These are phyloP conservation scores for Lochmaea capreae DNA, from an alignment of 2,888 invertebrate genomes.

Conservation along the genomic window DNA sequence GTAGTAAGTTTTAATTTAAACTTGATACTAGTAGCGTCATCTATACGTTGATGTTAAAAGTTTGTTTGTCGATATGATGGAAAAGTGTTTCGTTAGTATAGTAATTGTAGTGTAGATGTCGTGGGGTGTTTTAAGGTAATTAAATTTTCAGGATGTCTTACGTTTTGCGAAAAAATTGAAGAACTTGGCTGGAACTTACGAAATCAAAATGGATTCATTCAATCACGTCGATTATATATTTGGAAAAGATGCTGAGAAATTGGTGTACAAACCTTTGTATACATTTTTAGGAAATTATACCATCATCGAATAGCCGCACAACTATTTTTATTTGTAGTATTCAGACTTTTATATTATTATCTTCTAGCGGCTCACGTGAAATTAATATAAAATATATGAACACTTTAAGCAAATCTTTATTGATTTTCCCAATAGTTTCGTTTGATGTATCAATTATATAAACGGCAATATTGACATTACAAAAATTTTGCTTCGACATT, in stretches of 20 bases:
- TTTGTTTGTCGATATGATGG: not conserved
- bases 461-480: not conserved
- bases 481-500: not conserved
- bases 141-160: conserved; percentile 45
- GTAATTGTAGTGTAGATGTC: too few relatives aligned
- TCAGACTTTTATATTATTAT: not conserved
- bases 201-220: conserved; percentile 73
- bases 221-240: conserved; percentile 81
- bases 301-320: not conserved
- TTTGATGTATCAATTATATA: conserved; percentile 3
- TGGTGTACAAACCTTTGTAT: conserved; percentile 68
- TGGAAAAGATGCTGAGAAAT: conserved; percentile 71
- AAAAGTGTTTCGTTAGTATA: not conserved
- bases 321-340: too few relatives aligned
- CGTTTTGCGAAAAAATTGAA: conserved; percentile 66
- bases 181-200: conserved; percentile 70
- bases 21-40: not conserved
- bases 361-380: not conserved
- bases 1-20: conserved; percentile 61
- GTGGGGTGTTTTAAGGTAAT: too few relatives aligned
- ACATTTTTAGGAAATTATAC: conserved; percentile 52
- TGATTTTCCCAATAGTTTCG: not conserved
- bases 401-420: not conserved
- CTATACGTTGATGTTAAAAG: not conserved
- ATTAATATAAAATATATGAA: not conserved